Percentiles rank a stretch among this genome's conserved stretches.
phyloP scores from a whole-genome alignment of 2,113 vertebrate species.

The Platysteira castanea region DNA sequence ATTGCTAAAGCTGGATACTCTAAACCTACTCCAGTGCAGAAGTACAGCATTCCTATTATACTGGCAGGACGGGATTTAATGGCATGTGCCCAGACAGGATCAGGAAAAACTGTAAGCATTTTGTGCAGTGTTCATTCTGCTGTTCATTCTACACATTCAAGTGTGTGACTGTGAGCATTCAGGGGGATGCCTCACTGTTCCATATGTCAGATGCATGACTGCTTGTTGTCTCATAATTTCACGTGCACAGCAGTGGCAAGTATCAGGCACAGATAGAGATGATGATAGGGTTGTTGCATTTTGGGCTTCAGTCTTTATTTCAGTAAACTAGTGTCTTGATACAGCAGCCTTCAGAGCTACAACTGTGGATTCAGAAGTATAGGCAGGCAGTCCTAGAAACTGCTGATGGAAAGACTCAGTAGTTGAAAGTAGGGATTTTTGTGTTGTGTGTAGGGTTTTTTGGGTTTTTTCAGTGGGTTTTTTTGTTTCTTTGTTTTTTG shows the following conservation, averaged over 20 bases:
- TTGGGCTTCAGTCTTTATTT: not conserved
- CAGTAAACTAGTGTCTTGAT: not conserved
- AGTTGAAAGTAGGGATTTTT: not conserved
- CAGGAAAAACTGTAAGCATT: conserved; percentile 91
- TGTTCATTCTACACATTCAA: too few species aligned
- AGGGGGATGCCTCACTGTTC: not conserved
- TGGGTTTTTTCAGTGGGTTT: not conserved
- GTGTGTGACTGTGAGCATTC: not conserved
- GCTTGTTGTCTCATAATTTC: not conserved
- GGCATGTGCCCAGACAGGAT: conserved; percentile 97
- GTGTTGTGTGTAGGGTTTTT: not conserved
- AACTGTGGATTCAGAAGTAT: not conserved
- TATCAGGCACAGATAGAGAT: not conserved
- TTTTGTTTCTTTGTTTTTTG: not conserved
- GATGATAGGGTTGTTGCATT: not conserved
- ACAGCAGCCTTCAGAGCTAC: not conserved
- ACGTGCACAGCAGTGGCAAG: not conserved
- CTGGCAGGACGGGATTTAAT: conserved; percentile 88
- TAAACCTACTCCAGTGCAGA: conserved; percentile 95
- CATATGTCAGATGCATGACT: fast-evolving
- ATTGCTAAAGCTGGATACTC: conserved; percentile 85
- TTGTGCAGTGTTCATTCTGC: not conserved
- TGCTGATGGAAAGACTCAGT: not conserved
- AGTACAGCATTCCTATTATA: conserved; percentile 90
- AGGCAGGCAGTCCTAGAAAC: not conserved